These are phyloP conservation scores for Alentia gelatinosa DNA, from an alignment of 2,888 invertebrate species.

Conservation along the genomic window DNA sequence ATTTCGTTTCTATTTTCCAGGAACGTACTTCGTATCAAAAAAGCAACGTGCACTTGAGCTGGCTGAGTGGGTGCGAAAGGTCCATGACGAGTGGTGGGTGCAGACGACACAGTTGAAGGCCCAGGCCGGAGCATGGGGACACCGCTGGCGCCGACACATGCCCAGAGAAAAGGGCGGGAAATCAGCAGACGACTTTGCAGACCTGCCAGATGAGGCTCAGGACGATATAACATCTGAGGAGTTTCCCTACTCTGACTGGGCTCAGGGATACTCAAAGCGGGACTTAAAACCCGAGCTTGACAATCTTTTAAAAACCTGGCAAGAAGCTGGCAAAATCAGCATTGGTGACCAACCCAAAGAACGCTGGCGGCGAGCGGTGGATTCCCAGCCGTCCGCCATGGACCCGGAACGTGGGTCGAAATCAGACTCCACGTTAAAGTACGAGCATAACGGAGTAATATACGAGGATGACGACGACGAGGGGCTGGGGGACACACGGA, in stretches of 20 bases:
- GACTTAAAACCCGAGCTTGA: neutral
- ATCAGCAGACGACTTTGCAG: neutral
- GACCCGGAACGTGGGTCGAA: neutral
- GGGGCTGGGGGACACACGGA: neutral
- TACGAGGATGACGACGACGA: neutral
- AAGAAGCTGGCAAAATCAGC: too few relatives aligned
- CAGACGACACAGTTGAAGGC: neutral
- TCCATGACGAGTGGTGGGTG: slow-evolving; percentile 45
- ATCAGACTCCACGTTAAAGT: neutral
- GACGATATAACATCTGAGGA: neutral
- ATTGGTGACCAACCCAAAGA: too few relatives aligned
- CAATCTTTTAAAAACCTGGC: too few relatives aligned
- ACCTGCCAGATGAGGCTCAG: neutral
- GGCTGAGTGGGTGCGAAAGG: neutral
- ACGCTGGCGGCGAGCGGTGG: too few relatives aligned
- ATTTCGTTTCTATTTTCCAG: too few relatives aligned
- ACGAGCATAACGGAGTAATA: neutral
- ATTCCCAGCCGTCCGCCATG: too few relatives aligned
- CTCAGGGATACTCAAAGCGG: neutral
- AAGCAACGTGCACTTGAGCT: neutral
- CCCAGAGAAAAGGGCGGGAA: neutral
- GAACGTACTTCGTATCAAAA: neutral
- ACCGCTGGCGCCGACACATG: slow-evolving; percentile 2
- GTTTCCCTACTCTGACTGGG: too few relatives aligned
- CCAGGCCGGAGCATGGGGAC: slow-evolving; percentile 26